Conservation (phyloP, 64 coral and sea anemone species). For the Hydrozoanthus tunicans region DNA sequence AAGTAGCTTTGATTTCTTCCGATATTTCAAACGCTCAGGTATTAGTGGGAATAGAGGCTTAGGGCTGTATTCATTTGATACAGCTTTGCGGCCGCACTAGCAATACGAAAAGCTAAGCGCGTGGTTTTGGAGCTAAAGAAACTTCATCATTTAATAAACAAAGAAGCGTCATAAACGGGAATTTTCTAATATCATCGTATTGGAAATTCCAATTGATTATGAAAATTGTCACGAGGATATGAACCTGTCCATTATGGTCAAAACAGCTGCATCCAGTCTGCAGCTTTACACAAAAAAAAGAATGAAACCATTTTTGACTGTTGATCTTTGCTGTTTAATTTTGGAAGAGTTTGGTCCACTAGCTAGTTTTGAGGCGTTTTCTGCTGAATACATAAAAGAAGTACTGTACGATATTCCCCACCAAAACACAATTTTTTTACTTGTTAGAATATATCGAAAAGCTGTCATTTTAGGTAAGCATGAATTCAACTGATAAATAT, state of each 20-base stretch:
- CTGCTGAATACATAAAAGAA: too few relatives aligned
- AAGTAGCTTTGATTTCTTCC: slow-evolving; percentile 36
- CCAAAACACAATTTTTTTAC: too few relatives aligned
- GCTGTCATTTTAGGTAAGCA: too few relatives aligned
- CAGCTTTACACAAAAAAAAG: not conserved
- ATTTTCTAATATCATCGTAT: slow-evolving; percentile 1
- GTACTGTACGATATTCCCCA: too few relatives aligned
- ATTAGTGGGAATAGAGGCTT: not conserved
- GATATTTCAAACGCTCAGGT: not conserved
- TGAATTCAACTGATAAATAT: too few relatives aligned
- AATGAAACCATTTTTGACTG: not conserved
- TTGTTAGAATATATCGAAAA: too few relatives aligned
- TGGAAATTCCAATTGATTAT: slow-evolving; percentile 6
- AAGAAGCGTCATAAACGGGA: not conserved
- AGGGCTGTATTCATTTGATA: not conserved
- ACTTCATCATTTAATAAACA: slow-evolving; percentile 4
- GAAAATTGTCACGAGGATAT: not conserved
- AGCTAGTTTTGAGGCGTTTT: too few relatives aligned
- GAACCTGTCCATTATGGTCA: not conserved
- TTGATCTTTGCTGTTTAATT: too few relatives aligned
- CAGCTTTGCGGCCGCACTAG: not conserved
- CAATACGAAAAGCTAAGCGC: not conserved
- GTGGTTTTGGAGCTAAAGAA: not conserved
- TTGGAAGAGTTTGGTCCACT: too few relatives aligned
- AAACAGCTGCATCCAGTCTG: not conserved